phyloP scores from a whole-genome alignment of 2,888 invertebrate genomes.

The Charanyca ferruginea region DNA sequence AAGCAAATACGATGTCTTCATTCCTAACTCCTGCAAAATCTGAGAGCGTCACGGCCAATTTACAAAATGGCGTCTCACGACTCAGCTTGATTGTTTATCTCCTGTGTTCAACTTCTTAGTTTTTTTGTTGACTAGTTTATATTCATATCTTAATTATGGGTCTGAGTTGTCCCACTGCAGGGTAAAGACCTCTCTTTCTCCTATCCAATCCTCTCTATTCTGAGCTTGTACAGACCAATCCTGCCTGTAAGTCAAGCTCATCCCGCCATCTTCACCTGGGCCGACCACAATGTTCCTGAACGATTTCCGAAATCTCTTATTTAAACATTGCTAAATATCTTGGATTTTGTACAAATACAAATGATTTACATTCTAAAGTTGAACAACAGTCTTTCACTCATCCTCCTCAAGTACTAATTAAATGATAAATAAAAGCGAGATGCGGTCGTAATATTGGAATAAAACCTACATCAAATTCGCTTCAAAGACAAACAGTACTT shows the following conservation, averaged over 20 bases:
- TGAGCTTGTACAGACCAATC: too few relatives aligned
- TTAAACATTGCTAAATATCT: conserved; percentile 10
- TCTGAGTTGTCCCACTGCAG: too few relatives aligned
- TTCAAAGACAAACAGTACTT: conserved; percentile 29
- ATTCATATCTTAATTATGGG: conserved; percentile 1
- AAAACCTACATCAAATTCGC: conserved; percentile 41
- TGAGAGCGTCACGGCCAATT: conserved; percentile 46
- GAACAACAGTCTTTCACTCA: conserved; percentile 22
- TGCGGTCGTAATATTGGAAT: conserved; percentile 31
- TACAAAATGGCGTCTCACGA: conserved; percentile 51
- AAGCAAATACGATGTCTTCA: conserved; percentile 18
- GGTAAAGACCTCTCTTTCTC: too few relatives aligned
- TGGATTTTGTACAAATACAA: neutral
- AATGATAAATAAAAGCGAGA: conserved; percentile 27
- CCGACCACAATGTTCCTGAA: too few relatives aligned
- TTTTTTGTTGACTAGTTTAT: conserved; percentile 25
- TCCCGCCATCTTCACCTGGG: too few relatives aligned
- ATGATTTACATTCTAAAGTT: conserved; percentile 1
- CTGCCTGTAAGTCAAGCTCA: too few relatives aligned
- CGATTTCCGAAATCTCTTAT: too few relatives aligned
- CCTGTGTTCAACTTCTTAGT: conserved; percentile 33
- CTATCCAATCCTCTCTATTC: too few relatives aligned
- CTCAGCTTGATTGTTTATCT: conserved; percentile 45
- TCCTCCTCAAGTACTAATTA: conserved; percentile 17
- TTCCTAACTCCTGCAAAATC: conserved; percentile 28